Conservation (phyloP, 2,113 vertebrate species). For the Rattus rattus region DNA sequence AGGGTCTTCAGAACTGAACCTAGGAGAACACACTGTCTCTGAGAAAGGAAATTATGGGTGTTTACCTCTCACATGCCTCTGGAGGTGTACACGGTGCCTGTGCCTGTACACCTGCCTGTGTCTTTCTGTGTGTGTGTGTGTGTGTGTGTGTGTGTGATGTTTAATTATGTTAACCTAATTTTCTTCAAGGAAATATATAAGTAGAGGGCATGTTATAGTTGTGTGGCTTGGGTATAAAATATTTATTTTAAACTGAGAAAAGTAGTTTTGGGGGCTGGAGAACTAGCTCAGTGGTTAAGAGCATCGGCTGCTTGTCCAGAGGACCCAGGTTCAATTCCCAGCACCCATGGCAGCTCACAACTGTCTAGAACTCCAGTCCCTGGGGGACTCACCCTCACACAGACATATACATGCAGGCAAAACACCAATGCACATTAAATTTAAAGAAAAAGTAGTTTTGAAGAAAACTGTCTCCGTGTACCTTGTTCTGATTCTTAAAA, state of each 20-base stretch:
- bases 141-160: no score
- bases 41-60: not conserved
- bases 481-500: not conserved
- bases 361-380: no score
- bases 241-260: not conserved
- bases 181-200: not conserved
- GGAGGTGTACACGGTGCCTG: no score
- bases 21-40: not conserved
- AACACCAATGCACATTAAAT: no score
- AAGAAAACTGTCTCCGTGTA: not conserved
- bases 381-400: no score
- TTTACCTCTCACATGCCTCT: not conserved
- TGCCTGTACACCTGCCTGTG: no score
- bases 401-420: no score
- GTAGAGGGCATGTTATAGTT: not conserved
- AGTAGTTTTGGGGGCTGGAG: not conserved
- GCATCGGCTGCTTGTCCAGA: no score
- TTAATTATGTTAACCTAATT: not conserved
- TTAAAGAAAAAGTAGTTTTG: not conserved
- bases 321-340: no score
- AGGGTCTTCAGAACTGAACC: not conserved
- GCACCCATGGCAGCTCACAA: no score
- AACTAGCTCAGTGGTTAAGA: no score
- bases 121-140: no score
- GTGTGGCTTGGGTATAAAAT: not conserved